Conservation (phyloP, 2,888 invertebrate genomes). For the Dioctria rufipes region DNA sequence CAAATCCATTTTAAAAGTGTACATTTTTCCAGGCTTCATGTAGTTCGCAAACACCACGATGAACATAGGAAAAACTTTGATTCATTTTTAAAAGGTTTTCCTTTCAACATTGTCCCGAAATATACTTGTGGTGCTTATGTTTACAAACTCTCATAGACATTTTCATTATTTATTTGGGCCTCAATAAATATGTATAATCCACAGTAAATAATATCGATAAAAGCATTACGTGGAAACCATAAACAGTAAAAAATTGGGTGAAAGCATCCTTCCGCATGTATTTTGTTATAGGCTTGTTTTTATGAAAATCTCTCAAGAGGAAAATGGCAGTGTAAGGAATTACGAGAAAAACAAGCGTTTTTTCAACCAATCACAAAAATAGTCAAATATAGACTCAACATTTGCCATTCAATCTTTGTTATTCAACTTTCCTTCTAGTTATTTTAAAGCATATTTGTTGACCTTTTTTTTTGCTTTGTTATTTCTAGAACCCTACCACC, state of each 20-base stretch:
- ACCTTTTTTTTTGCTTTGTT: neutral
- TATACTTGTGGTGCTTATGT: neutral
- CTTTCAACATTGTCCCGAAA: neutral
- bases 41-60: too few species aligned
- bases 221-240: neutral
- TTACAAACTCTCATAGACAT: neutral
- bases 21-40: too few species aligned
- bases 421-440: neutral
- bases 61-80: too few species aligned
- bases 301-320: neutral
- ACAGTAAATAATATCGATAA: neutral
- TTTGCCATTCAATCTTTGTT: neutral
- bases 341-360: neutral
- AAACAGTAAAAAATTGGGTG: too few species aligned
- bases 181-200: neutral
- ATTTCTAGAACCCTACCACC: too few species aligned
- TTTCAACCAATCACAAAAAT: neutral
- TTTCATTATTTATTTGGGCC: neutral
- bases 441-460: conserved; percentile 28
- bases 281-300: neutral
- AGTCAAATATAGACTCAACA: neutral
- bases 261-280: too few species aligned
- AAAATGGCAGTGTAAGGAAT: neutral
- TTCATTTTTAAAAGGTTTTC: neutral
- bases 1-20: too few species aligned